Conservation (phyloP, 2,888 invertebrate genomes). For the Drosophila nr. fundita region DNA sequence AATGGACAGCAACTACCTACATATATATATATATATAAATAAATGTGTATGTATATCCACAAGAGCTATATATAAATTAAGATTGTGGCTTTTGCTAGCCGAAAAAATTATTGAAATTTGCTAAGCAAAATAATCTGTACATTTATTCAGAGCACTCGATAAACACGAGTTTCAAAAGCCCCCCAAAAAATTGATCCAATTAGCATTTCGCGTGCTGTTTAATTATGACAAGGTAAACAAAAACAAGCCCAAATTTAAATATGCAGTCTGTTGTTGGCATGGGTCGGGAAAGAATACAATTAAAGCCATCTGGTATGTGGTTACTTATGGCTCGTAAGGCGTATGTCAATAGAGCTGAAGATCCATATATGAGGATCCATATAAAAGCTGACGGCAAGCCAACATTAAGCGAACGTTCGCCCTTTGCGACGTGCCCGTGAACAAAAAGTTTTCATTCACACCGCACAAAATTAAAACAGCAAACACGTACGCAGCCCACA, state of each 20-base stretch:
- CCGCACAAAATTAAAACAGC: constrained; percentile 52
- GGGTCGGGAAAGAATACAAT: constrained; percentile 43
- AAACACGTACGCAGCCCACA: constrained; percentile 54
- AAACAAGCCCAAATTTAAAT: constrained; percentile 36
- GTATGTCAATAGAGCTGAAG: constrained; percentile 7
- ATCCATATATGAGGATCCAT: constrained; percentile 28
- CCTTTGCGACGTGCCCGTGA: constrained; percentile 54
- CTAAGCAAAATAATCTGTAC: not conserved
- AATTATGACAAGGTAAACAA: constrained; percentile 24
- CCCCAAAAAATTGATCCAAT: constrained; percentile 12
- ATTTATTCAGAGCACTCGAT: not conserved
- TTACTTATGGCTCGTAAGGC: constrained; percentile 13
- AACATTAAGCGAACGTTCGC: constrained; percentile 37
- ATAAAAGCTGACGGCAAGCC: constrained; percentile 54
- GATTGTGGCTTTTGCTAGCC: constrained; percentile 52
- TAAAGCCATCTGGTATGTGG: constrained; percentile 22
- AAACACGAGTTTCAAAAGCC: not conserved
- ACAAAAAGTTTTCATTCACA: constrained; percentile 51
- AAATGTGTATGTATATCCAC: not conserved
- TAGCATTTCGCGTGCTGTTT: constrained; percentile 11
- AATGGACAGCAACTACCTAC: constrained; percentile 35
- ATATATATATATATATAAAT: not conserved
- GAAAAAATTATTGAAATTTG: constrained; percentile 30
- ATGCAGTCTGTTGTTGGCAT: constrained; percentile 27
- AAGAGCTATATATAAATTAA: constrained; percentile 28